Conservation (phyloP, 2,888 invertebrate genomes). For the Drosophila fulvimacula region DNA sequence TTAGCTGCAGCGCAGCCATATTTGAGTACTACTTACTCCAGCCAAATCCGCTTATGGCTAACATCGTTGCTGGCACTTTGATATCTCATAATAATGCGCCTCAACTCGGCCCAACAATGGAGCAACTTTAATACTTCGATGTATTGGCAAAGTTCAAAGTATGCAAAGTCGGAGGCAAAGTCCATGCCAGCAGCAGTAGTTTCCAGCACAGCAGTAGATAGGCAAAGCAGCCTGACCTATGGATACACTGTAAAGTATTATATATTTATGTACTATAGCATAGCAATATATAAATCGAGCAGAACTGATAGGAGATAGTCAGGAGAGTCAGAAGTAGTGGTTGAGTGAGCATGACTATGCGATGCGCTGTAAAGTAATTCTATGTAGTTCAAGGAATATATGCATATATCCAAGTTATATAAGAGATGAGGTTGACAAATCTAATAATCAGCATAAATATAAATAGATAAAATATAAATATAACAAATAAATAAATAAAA, state of each 20-base stretch:
- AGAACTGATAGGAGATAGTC: too few species aligned
- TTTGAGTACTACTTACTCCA: conserved; percentile 22
- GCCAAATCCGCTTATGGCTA: conserved; percentile 15
- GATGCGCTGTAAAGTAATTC: too few species aligned
- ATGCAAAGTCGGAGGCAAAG: conserved; percentile 60
- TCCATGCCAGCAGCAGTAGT: conserved; percentile 26
- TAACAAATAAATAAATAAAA: too few species aligned
- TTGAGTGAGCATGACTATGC: too few species aligned
- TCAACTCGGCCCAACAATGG: conserved; percentile 8
- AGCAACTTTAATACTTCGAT: conserved; percentile 42
- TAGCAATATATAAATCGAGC: too few species aligned
- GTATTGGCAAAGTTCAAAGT: conserved; percentile 70
- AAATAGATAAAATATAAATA: too few species aligned
- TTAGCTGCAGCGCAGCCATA: conserved; percentile 20
- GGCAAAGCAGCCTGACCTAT: not conserved
- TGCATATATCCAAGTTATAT: too few species aligned
- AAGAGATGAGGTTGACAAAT: too few species aligned
- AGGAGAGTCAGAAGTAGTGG: too few species aligned
- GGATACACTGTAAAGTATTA: conserved; percentile 12
- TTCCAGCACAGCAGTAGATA: not conserved
- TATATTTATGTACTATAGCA: too few species aligned
- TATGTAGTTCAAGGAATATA: too few species aligned
- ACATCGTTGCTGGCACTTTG: conserved; percentile 15
- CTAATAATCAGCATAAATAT: too few species aligned
- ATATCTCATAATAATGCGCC: conserved; percentile 19